Percentiles rank a stretch among this genome's conserved stretches.
phyloP scores from a whole-genome alignment of 2,113 vertebrate genomes.

The Oophaga pumilio region DNA sequence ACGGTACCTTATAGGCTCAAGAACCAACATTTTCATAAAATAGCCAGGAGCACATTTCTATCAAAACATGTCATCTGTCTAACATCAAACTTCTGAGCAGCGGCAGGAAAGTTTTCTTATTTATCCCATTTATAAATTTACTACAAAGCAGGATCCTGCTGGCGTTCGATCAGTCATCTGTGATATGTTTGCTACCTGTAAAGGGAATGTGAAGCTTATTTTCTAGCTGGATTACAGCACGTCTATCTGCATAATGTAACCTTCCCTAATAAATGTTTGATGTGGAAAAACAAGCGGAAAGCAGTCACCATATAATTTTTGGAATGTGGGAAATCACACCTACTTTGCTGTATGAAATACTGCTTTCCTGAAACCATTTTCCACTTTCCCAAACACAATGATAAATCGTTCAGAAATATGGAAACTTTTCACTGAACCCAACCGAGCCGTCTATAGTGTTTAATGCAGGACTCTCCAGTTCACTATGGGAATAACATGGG shows the following conservation, averaged over 20 bases:
- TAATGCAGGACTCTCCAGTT: background rate
- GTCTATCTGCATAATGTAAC: slow-evolving; percentile 31
- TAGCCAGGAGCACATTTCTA: background rate
- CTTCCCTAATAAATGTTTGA: slow-evolving; percentile 36
- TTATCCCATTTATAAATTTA: background rate
- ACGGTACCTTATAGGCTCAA: too few species aligned
- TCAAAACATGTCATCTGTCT: slow-evolving; percentile 5
- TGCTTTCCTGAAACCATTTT: slow-evolving; percentile 48
- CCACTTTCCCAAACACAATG: slow-evolving; percentile 49
- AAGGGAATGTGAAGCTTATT: background rate
- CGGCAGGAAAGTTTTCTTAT: background rate
- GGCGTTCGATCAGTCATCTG: background rate
- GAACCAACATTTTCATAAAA: background rate
- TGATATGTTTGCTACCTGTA: slow-evolving; percentile 32
- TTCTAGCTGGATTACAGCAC: background rate
- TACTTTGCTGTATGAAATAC: slow-evolving; percentile 49
- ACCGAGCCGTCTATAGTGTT: slow-evolving; percentile 5
- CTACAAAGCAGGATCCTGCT: slow-evolving; percentile 2
- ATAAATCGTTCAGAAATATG: slow-evolving; percentile 47
- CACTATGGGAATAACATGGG: background rate
- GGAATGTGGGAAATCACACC: slow-evolving; percentile 54
- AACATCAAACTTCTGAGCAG: background rate
- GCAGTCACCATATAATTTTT: slow-evolving; percentile 49
- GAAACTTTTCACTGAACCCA: slow-evolving; percentile 10
- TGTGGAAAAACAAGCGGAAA: slow-evolving; percentile 56